Evolutionary conservation across 2,888 invertebrate species (phyloP), one percentile per base, ranked within the genome.

Genomic region (Lasioglossum villosulum): DNA sequence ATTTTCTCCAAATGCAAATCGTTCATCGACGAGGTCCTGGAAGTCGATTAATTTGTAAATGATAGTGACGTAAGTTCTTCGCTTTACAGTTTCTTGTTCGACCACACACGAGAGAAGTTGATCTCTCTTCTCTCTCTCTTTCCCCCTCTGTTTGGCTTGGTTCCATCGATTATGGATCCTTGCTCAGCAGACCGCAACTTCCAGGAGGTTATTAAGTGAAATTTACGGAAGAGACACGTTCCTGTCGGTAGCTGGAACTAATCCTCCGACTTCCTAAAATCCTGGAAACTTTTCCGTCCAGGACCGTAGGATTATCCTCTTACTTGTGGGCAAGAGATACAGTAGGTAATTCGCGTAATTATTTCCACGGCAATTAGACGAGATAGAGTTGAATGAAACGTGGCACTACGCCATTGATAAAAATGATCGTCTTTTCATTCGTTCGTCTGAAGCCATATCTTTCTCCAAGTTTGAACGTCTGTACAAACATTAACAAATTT

Each of bases 291-390:
- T 82, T 75, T 70, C 39, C 14, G 42, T 12, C 27, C 37, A 52
- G 72, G 52, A 76, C 23, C 45, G 1, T 16, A 27, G 66, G 72
- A 81, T 81, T 70, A 82, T 82, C 74, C 79, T 71, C 37, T 79
- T 81, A 76, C 59, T n/a, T 73, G 56, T 74, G 45, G n/a, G 30
- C 34, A 16, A 37, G 12, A 45, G 45, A 56, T 48, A 56, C 30
- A 30, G 37, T 27, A 59, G 59, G 16, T 76, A 59, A 83, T 77
- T 77, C 68, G 76, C 77, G 74, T 74, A 75, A 56, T 56, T 76
- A 66, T 45, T 73, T 27, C 16, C 1, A 19, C 37, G 16, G 39
- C n/a, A 68, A 37, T 39, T 68, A 68, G 68, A 23, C 37, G 23
- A 10, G 23, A 68, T 12, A 12, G 37, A 52, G 23, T 10, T 10